Conservation (phyloP, 2,113 vertebrate species). For the Lasiurus borealis region DNA sequence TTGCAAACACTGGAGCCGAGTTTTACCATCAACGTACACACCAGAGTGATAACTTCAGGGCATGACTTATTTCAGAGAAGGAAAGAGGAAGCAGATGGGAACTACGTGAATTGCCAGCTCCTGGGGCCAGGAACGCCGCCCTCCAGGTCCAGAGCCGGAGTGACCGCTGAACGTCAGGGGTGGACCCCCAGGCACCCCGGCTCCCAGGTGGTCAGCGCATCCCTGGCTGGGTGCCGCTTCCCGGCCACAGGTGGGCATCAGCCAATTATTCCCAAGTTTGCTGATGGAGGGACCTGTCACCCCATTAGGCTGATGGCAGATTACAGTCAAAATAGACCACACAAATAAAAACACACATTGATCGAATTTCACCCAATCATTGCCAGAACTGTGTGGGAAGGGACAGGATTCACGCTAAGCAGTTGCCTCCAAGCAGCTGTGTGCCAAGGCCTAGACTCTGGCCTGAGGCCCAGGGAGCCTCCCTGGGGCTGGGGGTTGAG, state of each 20-base stretch:
- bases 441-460: rapidly evolving
- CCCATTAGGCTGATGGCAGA: neutral
- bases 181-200: neutral
- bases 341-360: neutral
- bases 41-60: neutral
- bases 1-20: neutral
- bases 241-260: neutral
- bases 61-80: neutral
- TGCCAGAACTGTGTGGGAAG: neutral
- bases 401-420: neutral
- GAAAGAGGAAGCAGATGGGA: too few species aligned
- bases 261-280: neutral
- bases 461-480: neutral
- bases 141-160: rapidly evolving
- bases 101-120: rapidly evolving
- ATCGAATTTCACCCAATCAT: neutral
- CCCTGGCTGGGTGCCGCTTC: neutral
- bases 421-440: neutral
- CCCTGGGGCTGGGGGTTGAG: too few species aligned
- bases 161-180: neutral
- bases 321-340: neutral
- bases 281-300: neutral
- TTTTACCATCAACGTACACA: neutral
- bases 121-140: too few species aligned
- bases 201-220: neutral